Base-by-base conservation (phyloP, 2,888 invertebrate species). In the Cryptophagus acutangulus region DNA sequence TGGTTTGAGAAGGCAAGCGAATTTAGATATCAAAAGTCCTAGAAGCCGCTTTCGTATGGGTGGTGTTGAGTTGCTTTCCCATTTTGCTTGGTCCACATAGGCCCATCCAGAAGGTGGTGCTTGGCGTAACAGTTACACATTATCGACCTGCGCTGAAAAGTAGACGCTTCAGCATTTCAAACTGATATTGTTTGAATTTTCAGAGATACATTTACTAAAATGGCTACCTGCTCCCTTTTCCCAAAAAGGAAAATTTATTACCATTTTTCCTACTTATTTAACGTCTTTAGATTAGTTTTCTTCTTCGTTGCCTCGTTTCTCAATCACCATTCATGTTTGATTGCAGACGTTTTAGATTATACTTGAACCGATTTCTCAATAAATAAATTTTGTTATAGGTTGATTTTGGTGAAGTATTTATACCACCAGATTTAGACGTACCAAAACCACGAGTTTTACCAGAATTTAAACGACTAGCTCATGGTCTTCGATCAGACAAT, bases 401-500 rank as follows among this genome's bases (percentile, higher is more conserved):
- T 37, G 87, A 90, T 70, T 91, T 92, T 62, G 92, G 89, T 2
- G 85, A 89, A 56, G 84, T 93, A 0, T 82, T 81, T 66, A 85
- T 93, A 50, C 84, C 89, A 1, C 67, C 76, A 2, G 77, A 82
- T 38, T 66, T 92, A 36, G 86, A 87, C 58, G 82, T 87, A 16
- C 92, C 93, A 0, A 77, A 84, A 51, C 82, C 87, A 0, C 74
- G 87, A 20, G 83, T 89, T 2, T 71, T 93, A 35, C 88, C 90
- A 0, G 89, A 90, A 68, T 87, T 93, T 70, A 84, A 86, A 57
- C 77, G 91, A 26, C 72, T 91, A 36, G 90, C 90, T 0, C 92
- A 93, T 67, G 90, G 89, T 2, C 77, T 93, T 0, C 78, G 90
- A 3, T 92, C 92, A 2, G 92, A 91, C 53, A 91, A 91, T 71